Evolutionary conservation across 2,888 invertebrate species (phyloP).

Genomic region (Papilio elwesi): DNA sequence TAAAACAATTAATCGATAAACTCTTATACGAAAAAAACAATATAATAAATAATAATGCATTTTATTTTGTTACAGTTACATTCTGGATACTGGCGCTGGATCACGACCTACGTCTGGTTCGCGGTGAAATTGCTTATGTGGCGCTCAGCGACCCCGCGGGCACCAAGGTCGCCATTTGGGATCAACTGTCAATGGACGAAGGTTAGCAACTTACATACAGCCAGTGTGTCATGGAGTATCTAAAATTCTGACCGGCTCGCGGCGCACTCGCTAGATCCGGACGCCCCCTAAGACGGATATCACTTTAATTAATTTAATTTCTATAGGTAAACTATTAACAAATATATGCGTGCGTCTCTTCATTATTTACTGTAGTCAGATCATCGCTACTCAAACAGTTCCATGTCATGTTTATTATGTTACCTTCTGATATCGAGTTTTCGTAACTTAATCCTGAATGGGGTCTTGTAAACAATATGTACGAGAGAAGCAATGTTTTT

Average conservation of each 20-base stretch:
- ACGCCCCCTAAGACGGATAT: no score
- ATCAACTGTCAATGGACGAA: slow-evolving; percentile 86
- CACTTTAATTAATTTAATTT: no score
- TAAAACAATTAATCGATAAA: no score
- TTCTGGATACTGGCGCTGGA: slow-evolving; percentile 87
- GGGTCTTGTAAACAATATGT: slow-evolving; percentile 54
- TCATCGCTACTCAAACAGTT: slow-evolving; percentile 26
- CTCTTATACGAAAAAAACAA: no score
- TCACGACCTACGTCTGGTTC: slow-evolving; percentile 85
- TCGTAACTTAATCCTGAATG: slow-evolving; percentile 41
- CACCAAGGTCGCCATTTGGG: slow-evolving; percentile 87
- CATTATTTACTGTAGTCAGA: slow-evolving; percentile 15
- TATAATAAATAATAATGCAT: no score
- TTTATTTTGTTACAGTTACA: slow-evolving; percentile 82
- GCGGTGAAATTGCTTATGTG: slow-evolving; percentile 84
- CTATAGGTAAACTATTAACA: no score
- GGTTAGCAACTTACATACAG: slow-evolving; percentile 64
- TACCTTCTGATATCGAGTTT: slow-evolving; percentile 35
- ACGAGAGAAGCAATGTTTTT: slow-evolving; percentile 53
- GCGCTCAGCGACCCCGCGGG: slow-evolving; percentile 86
- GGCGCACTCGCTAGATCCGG: no score
- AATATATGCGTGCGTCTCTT: background rate
- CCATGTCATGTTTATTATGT: slow-evolving; percentile 15
- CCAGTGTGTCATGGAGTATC: background rate
- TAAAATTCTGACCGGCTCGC: no score